Evolutionary conservation across 2,113 vertebrate species (phyloP).

Genomic region (Phalacrocorax brasilianus): DNA sequence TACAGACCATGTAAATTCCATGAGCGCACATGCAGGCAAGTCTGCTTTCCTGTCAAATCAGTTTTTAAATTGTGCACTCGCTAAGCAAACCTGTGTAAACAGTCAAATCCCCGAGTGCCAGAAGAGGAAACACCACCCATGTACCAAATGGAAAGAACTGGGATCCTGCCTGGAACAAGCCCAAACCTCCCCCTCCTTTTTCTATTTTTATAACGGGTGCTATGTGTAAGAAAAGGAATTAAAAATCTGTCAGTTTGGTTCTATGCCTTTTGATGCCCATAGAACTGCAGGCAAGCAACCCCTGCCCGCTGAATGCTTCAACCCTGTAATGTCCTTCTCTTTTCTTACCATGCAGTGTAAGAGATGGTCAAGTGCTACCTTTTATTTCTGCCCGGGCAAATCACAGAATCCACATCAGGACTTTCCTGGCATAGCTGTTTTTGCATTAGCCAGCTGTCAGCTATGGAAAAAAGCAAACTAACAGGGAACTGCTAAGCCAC

Average conservation of each 20-base stretch:
- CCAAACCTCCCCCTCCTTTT: constrained; percentile 26
- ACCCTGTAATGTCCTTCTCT: neutral
- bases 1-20: accelerated
- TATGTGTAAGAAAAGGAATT: constrained; percentile 14
- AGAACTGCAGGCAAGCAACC: neutral
- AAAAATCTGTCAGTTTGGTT: neutral
- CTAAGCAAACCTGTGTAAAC: constrained; percentile 56
- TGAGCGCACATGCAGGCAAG: neutral
- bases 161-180: constrained; percentile 43
- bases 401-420: neutral
- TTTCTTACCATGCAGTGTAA: neutral
- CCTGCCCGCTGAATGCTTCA: neutral
- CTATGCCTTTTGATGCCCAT: neutral
- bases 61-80: constrained; percentile 11
- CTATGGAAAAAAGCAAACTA: neutral
- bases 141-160: constrained; percentile 43
- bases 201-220: neutral
- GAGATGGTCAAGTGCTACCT: neutral
- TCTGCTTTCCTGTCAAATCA: constrained; percentile 36
- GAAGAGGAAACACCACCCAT: constrained; percentile 53
- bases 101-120: neutral
- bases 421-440: neutral
- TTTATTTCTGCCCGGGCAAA: neutral
- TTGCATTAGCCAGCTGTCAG: neutral
- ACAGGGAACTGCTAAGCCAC: neutral